Base-by-base conservation (phyloP, 2,113 vertebrate species). In the Hepsetus odoe region DNA sequence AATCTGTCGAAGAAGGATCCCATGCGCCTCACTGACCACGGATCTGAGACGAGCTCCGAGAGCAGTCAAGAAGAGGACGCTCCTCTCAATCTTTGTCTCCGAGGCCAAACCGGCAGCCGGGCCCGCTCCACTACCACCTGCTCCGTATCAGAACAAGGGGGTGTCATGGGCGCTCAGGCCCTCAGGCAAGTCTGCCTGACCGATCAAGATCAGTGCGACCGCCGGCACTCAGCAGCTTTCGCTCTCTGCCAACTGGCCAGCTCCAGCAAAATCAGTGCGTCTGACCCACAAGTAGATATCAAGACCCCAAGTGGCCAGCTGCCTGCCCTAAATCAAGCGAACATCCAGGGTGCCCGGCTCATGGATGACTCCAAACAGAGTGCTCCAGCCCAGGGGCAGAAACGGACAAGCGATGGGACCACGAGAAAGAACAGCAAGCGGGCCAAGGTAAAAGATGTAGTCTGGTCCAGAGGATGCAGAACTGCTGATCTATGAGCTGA, bases 211-310 rank as follows among this genome's bases (percentile, higher is more conserved):
- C 88, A 89, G 26, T 91, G 91, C 4, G 96, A 98, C 0, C 95
- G 96, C 88, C 96, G 97, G 85, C 96, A 96, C 87, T 96, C 93
- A 0, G 98, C 97, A 0, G 98, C 97, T 0, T 94, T 99, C 42
- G 96, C 98, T 0, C 95, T 99, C 72, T 98, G 97, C 83, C 97
- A 98, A 82, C 90, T 99, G 22, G 95, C 97, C 0, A 90, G 86
- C 0, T 95, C 94, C 69, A 95, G 93, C 81, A 28, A 70, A 55
- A 46, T 69, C 64, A 49, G 12, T 38, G 58, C 58, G 9, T 11
- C 14, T 16, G 35, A 74, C 32, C 28, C 55, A 76, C 49, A 53
- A 30, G 56, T 1, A 2, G 40, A 38, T 13, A 38, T 72, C 9
- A 20, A 80, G 53, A 18, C 16, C 46, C 38, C 68, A 10, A 33